Conservation (phyloP, 2,888 invertebrate species). For the Ennomos erosarius region DNA sequence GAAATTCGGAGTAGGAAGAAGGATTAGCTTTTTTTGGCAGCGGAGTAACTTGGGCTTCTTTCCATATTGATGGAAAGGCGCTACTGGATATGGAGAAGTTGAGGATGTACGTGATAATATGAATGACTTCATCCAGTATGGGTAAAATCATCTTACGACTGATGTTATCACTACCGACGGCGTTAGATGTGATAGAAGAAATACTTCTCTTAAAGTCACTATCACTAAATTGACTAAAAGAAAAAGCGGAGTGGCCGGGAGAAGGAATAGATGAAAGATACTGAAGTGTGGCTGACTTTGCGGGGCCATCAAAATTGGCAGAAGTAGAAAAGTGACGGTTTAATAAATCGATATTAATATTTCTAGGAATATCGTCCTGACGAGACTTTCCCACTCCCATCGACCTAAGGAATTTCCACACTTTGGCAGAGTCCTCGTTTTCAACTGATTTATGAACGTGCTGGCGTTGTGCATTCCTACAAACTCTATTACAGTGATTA, state of each 20-base stretch:
- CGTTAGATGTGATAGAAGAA: not conserved
- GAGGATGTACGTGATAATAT: not conserved
- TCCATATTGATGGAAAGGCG: not conserved
- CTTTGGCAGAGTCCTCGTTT: constrained; percentile 6
- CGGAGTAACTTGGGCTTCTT: constrained; percentile 1
- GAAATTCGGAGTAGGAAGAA: constrained; percentile 7
- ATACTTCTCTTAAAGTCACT: constrained; percentile 1
- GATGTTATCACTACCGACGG: not conserved
- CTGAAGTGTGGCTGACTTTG: not conserved
- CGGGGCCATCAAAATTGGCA: not conserved
- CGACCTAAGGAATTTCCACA: constrained; percentile 5
- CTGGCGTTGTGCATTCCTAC: too few relatives aligned
- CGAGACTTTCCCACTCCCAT: constrained; percentile 7
- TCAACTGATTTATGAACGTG: constrained; percentile 8
- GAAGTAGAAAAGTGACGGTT: constrained; percentile 13
- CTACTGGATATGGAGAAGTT: not conserved
- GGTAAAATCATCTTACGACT: not conserved
- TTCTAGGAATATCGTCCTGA: not conserved
- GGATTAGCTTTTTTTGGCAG: constrained; percentile 11
- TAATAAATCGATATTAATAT: constrained; percentile 6
- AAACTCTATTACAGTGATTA: too few relatives aligned
- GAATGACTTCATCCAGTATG: not conserved
- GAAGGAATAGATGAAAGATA: constrained; percentile 8
- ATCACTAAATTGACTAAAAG: not conserved
- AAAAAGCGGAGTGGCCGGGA: not conserved